Evolutionary conservation across 1,140 invertebrate genomes (phyloP).

Genomic region (Luehdorfia chinensis): DNA sequence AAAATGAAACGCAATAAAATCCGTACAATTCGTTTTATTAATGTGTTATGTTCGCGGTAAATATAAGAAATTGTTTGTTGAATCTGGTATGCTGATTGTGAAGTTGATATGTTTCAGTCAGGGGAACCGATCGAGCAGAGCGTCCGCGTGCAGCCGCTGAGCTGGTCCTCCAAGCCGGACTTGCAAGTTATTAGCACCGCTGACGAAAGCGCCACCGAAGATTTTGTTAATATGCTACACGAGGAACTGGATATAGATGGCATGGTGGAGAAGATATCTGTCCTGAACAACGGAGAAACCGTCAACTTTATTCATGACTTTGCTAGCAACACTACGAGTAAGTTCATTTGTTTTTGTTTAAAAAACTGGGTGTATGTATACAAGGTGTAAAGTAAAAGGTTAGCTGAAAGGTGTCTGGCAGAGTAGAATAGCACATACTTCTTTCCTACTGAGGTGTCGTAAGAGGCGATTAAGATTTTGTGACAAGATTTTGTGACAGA

Average conservation of each 20-base stretch:
- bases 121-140: slow-evolving; percentile 3
- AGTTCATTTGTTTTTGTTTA: slow-evolving; percentile 19
- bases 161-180: slow-evolving; percentile 38
- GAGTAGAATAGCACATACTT: no score
- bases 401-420: no score
- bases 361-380: no score
- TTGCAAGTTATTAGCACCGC: slow-evolving; percentile 43
- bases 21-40: no score
- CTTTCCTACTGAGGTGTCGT: no score
- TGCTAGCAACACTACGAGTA: slow-evolving; percentile 86
- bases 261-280: slow-evolving; percentile 73
- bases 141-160: slow-evolving; percentile 31
- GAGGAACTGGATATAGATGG: slow-evolving; percentile 53
- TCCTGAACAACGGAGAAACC: slow-evolving; percentile 86
- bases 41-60: no score
- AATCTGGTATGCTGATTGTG: no score
- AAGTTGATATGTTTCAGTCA: no score
- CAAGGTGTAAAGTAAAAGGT: no score
- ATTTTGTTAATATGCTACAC: slow-evolving; percentile 37
- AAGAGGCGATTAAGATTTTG: neutral
- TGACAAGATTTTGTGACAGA: neutral
- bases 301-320: slow-evolving; percentile 95
- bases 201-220: slow-evolving; percentile 24
- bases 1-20: no score
- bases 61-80: no score